These are phyloP conservation scores for Bolinopsis microptera DNA, from an alignment of 37 sponge, comb jelly and placozoan species.

Conservation along the genomic window DNA sequence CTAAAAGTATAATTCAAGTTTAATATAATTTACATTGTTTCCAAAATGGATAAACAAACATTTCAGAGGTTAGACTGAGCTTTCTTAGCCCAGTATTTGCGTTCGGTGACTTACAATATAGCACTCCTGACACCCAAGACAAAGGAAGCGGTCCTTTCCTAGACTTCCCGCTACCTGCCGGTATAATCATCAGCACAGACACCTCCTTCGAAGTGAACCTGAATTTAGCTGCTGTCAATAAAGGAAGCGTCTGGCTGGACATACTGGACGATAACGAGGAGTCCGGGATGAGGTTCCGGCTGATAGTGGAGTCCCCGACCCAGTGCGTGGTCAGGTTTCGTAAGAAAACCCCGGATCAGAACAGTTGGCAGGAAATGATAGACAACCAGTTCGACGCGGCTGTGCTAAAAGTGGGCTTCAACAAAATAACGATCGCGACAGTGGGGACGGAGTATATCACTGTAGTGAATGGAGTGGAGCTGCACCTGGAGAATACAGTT, in stretches of 20 bases:
- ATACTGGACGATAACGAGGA: background rate
- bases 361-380: background rate
- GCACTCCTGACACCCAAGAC: background rate
- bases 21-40: no score
- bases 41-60: no score
- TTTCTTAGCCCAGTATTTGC: background rate
- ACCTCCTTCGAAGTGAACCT: background rate
- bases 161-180: background rate
- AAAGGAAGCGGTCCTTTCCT: background rate
- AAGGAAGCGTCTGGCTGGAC: background rate
- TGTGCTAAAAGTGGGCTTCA: background rate
- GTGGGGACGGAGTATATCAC: background rate
- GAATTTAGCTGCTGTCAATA: background rate
- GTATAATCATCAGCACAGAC: background rate
- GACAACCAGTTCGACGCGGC: background rate
- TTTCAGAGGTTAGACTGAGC: background rate
- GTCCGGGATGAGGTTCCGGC: background rate
- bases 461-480: background rate
- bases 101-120: background rate
- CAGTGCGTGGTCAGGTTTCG: background rate
- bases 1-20: no score
- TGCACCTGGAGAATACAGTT: background rate
- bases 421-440: background rate
- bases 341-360: background rate
- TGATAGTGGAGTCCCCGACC: background rate